Evolutionary conservation across 2,797 vertebrate species (phyloP), one percentile per base, ranked within the genome.

Genomic region (Danio albolineatus): DNA sequence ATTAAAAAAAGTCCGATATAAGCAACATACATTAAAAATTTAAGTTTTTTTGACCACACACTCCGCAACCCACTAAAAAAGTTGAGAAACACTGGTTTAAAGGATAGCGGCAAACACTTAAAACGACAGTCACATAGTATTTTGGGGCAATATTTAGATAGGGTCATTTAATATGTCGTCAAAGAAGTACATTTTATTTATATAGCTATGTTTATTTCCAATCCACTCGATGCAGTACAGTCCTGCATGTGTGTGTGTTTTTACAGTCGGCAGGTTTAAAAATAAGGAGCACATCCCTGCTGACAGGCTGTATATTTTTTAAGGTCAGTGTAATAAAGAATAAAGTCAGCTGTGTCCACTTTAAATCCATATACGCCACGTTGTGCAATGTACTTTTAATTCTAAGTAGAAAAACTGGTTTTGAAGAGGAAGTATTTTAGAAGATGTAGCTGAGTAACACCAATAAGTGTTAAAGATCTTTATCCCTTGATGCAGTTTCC

Each of bases 281-380:
- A 85, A 84, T 79, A 78, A 78, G 60, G 39, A 83, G 74, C 70
- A 56, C 60, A 76, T 82, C 78, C 65, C 46, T 43, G 62, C 71
- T 89, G 79, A 86, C 84, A 83, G 86, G 83, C 87, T 84, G 79
- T 85, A 85, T 87, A 86, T 89, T 89, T 87, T 82, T 83, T 86
- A 75, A 90, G 89, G 89, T 91, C 83, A 85, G 86, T 78, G 78
- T 14, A 28, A 59, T 67, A 67, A 54, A 76, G 43, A 13, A 12
- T 38, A 6, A 74, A 60, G 39, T 8, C 28, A 39, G 16, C 10
- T 44, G 38, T 19, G 6, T 4, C 39, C 81, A 43, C 41, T 56
- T 54, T 85, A 86, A 87, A 89, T 89, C 89, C 61, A 86, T 85
- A 83, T 46, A 86, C 8, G 41, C 76, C 75, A 28, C 73, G 75